Evolutionary conservation across 2,797 vertebrate genomes (phyloP).

Genomic region (Gephyroberyx darwinii): DNA sequence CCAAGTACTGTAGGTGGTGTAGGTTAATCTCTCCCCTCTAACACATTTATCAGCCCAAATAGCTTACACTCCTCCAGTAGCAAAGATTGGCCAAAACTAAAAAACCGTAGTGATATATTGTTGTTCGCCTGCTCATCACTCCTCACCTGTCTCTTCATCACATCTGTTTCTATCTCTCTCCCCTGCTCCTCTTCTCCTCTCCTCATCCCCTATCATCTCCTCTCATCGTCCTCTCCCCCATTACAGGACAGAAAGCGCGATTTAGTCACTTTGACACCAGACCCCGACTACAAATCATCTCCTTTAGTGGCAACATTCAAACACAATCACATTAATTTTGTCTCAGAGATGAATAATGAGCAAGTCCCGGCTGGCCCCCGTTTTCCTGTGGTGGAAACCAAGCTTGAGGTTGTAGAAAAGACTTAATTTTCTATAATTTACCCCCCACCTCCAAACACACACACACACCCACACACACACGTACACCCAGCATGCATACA

Average conservation of each 20-base stretch:
- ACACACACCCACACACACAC: not conserved
- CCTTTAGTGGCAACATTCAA: slow-evolving; percentile 28
- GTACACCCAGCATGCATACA: not conserved
- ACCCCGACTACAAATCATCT: slow-evolving; percentile 31
- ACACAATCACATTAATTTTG: slow-evolving; percentile 39
- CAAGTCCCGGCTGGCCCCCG: slow-evolving; percentile 18
- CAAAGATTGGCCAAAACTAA: slow-evolving; percentile 21
- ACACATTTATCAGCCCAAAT: slow-evolving; percentile 37
- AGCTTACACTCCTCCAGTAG: slow-evolving; percentile 6
- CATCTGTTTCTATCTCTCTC: slow-evolving; percentile 8
- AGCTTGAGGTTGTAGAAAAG: slow-evolving; percentile 35
- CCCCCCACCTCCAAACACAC: slow-evolving; percentile 3
- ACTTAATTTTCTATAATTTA: slow-evolving; percentile 48
- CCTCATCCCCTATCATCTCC: slow-evolving; percentile 5
- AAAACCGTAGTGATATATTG: slow-evolving; percentile 34
- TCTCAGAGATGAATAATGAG: slow-evolving; percentile 54
- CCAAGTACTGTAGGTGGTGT: not conserved
- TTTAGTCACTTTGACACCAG: slow-evolving; percentile 34
- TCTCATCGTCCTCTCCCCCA: slow-evolving; percentile 11
- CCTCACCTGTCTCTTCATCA: slow-evolving; percentile 21
- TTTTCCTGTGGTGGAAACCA: slow-evolving; percentile 31
- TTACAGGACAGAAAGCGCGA: slow-evolving; percentile 19
- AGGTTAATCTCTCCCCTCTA: not conserved
- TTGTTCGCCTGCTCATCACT: slow-evolving; percentile 17
- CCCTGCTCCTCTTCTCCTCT: not conserved